phyloP scores from a whole-genome alignment of 2,797 vertebrate genomes.

The Strix occidentalis region DNA sequence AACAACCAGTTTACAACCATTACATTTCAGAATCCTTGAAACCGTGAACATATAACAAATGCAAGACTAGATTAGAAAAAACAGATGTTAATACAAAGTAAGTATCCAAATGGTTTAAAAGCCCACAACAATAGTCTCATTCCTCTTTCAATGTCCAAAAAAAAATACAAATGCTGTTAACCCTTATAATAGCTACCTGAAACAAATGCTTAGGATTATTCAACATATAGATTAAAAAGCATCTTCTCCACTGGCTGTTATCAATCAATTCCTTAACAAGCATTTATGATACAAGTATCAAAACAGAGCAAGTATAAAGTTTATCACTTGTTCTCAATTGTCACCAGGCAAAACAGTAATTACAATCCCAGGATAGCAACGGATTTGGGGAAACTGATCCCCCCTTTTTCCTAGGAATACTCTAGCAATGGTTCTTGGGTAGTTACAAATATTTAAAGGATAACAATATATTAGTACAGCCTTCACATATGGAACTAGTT shows the following conservation, averaged over 20 bases:
- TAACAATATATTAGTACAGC: background rate
- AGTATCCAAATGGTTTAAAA: background rate
- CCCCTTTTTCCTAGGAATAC: background rate
- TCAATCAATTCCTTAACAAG: background rate
- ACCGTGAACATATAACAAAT: background rate
- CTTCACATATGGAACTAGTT: background rate
- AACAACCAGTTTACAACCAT: background rate
- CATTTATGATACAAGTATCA: background rate
- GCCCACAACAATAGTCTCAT: background rate
- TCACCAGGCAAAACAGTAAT: background rate
- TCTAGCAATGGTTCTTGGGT: background rate
- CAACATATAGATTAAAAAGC: background rate
- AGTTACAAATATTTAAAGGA: background rate
- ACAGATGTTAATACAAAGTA: background rate
- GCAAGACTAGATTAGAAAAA: background rate
- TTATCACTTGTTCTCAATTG: background rate
- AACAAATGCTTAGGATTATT: background rate
- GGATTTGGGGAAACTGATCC: background rate
- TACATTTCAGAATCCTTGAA: background rate
- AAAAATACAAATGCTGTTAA: background rate
- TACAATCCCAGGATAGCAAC: background rate
- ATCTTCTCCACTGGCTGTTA: background rate
- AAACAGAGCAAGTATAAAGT: background rate
- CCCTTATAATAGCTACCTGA: background rate
- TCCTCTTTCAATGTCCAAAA: background rate